Percentiles rank a stretch among this genome's conserved stretches.
Conservation (phyloP, 2,797 vertebrate genomes). For the Myotis pilosus region DNA sequence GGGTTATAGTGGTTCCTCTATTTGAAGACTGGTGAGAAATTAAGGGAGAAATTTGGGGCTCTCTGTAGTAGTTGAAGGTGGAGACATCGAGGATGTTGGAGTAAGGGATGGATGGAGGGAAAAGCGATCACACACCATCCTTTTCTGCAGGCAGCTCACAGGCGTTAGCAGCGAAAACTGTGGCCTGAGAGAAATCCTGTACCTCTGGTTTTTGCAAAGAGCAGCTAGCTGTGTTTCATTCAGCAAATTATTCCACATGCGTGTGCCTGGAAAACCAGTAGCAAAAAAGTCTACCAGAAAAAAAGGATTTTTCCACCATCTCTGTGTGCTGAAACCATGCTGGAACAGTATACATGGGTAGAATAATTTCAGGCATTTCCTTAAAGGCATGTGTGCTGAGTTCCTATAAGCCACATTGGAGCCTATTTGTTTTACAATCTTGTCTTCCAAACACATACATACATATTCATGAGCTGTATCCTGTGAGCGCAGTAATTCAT, state of each 20-base stretch:
- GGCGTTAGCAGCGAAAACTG: neutral
- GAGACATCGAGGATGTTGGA: neutral
- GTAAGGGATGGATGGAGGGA: neutral
- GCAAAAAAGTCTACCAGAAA: conserved; percentile 35
- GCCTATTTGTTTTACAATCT: conserved; percentile 61
- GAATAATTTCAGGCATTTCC: conserved; percentile 37
- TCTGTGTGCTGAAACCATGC: neutral
- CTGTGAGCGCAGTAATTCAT: conserved; percentile 58
- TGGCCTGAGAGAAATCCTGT: neutral
- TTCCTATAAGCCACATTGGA: neutral
- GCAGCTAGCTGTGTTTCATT: conserved; percentile 9
- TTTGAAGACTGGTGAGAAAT: neutral
- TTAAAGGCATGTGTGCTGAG: neutral
- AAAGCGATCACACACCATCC: neutral
- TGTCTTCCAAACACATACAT: conserved; percentile 59
- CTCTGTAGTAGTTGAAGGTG: neutral
- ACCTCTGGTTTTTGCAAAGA: conserved; percentile 21
- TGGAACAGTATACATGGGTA: neutral
- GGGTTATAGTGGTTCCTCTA: neutral
- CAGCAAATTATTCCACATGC: neutral
- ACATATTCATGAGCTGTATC: conserved; percentile 65
- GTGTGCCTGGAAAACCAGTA: conserved; percentile 38
- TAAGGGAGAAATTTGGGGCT: neutral
- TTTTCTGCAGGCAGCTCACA: neutral
- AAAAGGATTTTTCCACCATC: neutral